Conservation (phyloP, 30 jellyfish, hydroid and myxozoan genomes). For the Clytia hemisphaerica region DNA sequence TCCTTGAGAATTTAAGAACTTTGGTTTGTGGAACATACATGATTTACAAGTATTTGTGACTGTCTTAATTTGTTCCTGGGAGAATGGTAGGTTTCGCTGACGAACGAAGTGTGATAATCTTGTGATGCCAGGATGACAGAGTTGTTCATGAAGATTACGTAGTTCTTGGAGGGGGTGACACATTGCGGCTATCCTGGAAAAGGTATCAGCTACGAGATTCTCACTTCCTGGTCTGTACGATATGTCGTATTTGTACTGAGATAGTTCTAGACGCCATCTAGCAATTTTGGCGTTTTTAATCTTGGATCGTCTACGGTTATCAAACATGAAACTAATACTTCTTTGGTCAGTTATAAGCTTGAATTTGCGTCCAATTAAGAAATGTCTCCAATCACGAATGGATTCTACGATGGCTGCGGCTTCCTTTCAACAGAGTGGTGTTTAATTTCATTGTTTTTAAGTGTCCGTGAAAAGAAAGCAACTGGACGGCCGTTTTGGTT, state of each 20-base stretch:
- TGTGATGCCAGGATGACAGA: conserved; percentile 63
- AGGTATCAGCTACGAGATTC: conserved; percentile 53
- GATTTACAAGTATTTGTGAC: neutral
- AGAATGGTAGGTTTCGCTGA: conserved; percentile 3
- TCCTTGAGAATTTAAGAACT: neutral
- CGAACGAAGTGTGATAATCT: neutral
- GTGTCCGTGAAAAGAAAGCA: conserved; percentile 42
- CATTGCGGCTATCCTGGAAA: conserved; percentile 14
- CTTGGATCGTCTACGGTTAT: conserved; percentile 40
- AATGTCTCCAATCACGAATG: conserved; percentile 39
- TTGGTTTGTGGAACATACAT: neutral
- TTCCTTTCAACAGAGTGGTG: conserved; percentile 52
- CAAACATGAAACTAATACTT: conserved; percentile 62
- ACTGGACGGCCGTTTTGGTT: conserved; percentile 61
- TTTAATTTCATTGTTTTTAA: conserved; percentile 3
- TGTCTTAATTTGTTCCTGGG: neutral
- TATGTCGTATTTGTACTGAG: conserved; percentile 35
- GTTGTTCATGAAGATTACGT: conserved; percentile 17
- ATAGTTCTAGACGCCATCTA: conserved; percentile 37
- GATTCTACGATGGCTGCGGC: conserved; percentile 40
- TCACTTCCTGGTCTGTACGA: conserved; percentile 40
- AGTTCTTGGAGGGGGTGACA: conserved; percentile 6
- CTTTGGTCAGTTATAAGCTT: conserved; percentile 47
- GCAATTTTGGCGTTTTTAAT: conserved; percentile 50
- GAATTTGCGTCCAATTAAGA: conserved; percentile 26